Evolutionary conservation across 2,888 invertebrate genomes (phyloP).

Genomic region (Caenorhabditis panamensis): DNA sequence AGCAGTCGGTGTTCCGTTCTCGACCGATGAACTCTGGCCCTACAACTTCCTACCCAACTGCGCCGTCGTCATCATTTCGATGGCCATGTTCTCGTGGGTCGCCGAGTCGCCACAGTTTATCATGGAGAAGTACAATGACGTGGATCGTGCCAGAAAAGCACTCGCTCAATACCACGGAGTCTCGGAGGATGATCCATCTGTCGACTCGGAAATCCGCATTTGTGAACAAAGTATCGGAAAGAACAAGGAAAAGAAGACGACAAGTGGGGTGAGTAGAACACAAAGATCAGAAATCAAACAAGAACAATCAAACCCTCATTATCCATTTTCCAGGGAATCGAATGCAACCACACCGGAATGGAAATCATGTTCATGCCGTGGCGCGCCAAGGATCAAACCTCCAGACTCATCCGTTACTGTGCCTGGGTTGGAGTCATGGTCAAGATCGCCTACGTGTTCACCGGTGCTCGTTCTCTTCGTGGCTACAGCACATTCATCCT

Average conservation of each 20-base stretch:
- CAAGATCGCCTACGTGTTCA: slow-evolving; percentile 73
- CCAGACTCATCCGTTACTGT: slow-evolving; percentile 65
- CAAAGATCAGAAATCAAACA: slow-evolving; percentile 25
- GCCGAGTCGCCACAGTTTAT: slow-evolving; percentile 68
- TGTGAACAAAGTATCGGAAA: slow-evolving; percentile 61
- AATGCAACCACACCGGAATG: slow-evolving; percentile 56
- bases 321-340: slow-evolving; percentile 32
- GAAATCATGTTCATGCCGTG: slow-evolving; percentile 72
- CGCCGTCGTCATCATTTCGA: slow-evolving; percentile 53
- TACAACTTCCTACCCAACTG: slow-evolving; percentile 66
- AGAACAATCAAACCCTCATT: neutral
- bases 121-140: slow-evolving; percentile 64
- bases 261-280: slow-evolving; percentile 3
- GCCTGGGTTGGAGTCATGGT: slow-evolving; percentile 73
- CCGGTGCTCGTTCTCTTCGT: slow-evolving; percentile 68
- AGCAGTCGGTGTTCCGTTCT: slow-evolving; percentile 68
- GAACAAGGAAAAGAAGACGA: slow-evolving; percentile 54
- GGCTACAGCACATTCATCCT: slow-evolving; percentile 70
- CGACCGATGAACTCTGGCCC: slow-evolving; percentile 68
- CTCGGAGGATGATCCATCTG: slow-evolving; percentile 62
- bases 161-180: slow-evolving; percentile 69
- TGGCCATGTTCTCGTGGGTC: slow-evolving; percentile 63
- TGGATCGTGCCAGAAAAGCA: slow-evolving; percentile 64
- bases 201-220: slow-evolving; percentile 66
- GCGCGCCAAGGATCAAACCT: slow-evolving; percentile 64